phyloP scores from a whole-genome alignment of 1,140 invertebrate genomes.

The Drosophila jambulina region DNA sequence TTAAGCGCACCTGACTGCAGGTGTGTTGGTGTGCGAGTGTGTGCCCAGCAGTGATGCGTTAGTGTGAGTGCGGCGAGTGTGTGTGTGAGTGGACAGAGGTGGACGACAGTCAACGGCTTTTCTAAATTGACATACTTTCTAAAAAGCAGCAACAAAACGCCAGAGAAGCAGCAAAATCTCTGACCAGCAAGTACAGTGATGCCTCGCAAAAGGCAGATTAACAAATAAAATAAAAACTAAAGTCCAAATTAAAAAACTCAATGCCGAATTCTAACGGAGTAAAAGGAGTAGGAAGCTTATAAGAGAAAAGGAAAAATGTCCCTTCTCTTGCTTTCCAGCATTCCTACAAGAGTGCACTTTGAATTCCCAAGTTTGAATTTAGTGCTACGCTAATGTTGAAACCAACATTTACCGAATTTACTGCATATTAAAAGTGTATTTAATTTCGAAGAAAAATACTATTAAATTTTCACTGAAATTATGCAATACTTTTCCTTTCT shows the following conservation, averaged over 20 bases:
- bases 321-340: background rate
- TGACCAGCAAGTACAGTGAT: conserved; percentile 48
- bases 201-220: background rate
- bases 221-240: background rate
- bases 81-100: conserved; percentile 42
- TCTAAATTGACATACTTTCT: conserved; percentile 83
- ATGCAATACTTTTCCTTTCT: background rate
- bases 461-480: background rate
- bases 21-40: background rate
- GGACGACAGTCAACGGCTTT: conserved; percentile 80
- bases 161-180: conserved; percentile 55
- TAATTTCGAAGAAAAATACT: background rate
- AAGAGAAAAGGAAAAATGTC: background rate
- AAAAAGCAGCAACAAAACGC: conserved; percentile 65
- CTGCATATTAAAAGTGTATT: background rate
- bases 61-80: conserved; percentile 28
- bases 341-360: background rate
- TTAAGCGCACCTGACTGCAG: conserved; percentile 32
- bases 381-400: background rate
- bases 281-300: background rate
- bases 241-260: background rate
- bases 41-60: conserved; percentile 5
- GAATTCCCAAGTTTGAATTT: background rate
- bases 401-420: background rate
- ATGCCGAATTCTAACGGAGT: background rate